phyloP scores from a whole-genome alignment of 2,113 vertebrate genomes.

The Nestor notabilis region DNA sequence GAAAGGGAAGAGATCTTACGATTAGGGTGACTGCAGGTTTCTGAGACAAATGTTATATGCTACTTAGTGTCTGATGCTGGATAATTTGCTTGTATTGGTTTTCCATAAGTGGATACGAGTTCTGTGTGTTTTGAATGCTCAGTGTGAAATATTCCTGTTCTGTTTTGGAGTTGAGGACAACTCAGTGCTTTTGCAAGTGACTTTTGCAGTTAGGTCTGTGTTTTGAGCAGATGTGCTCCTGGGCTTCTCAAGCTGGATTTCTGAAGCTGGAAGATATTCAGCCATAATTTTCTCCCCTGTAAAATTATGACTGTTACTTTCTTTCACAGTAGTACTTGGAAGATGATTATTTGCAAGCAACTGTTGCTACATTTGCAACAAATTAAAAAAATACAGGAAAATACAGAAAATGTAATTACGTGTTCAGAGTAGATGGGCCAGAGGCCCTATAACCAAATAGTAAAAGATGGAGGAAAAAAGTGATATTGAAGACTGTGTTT shows the following conservation, averaged over 20 bases:
- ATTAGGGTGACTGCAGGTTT: neutral
- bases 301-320: neutral
- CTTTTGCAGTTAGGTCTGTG: neutral
- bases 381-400: neutral
- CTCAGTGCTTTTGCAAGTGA: neutral
- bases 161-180: neutral
- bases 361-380: neutral
- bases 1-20: neutral
- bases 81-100: neutral
- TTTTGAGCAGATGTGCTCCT: neutral
- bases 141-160: neutral
- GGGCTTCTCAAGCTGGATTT: neutral
- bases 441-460: neutral
- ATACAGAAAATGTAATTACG: accelerated
- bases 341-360: neutral
- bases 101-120: neutral
- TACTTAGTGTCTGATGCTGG: neutral
- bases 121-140: neutral
- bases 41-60: neutral
- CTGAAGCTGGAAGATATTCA: neutral
- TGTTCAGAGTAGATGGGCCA: neutral
- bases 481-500: neutral
- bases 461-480: neutral
- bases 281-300: neutral
- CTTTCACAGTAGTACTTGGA: neutral